Evolutionary conservation across 1,140 invertebrate species (phyloP).

Genomic region (Zaprionus capensis): DNA sequence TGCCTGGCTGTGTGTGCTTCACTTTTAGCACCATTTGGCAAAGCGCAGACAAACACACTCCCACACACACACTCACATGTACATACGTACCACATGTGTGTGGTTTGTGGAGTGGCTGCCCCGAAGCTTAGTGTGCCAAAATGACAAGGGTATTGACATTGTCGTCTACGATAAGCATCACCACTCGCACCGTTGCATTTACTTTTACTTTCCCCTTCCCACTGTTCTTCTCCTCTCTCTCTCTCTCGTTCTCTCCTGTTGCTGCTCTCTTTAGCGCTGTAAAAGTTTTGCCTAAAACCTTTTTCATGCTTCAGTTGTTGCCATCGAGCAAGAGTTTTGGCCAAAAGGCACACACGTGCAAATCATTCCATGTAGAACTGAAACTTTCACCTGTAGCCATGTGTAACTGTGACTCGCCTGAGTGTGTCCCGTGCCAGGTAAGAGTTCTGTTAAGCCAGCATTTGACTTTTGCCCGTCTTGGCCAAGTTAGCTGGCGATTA

Average conservation of each 20-base stretch:
- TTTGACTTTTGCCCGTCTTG: constrained; percentile 68
- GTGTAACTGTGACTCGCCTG: constrained; percentile 9
- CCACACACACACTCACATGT: neutral
- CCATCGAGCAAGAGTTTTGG: constrained; percentile 24
- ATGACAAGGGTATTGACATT: constrained; percentile 80
- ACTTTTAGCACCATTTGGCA: constrained; percentile 55
- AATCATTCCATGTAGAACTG: constrained; percentile 40
- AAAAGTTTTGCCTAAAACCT: constrained; percentile 71
- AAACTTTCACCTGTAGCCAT: constrained; percentile 62
- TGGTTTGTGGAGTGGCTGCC: constrained; percentile 14
- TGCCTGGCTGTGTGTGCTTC: constrained; percentile 15
- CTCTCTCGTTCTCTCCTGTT: neutral
- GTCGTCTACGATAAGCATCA: constrained; percentile 61
- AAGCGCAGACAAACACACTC: constrained; percentile 7
- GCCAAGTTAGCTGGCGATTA: constrained; percentile 67
- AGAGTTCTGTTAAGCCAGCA: constrained; percentile 51
- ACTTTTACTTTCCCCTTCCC: constrained; percentile 6
- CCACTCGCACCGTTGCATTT: constrained; percentile 53
- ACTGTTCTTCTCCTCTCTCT: neutral
- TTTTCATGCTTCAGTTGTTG: constrained; percentile 70
- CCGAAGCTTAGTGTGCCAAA: constrained; percentile 43
- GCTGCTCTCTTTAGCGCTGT: neutral
- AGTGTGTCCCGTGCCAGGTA: constrained; percentile 17
- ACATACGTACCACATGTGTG: constrained; percentile 10
- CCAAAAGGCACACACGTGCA: constrained; percentile 45